Conservation (phyloP, 1,140 invertebrate species). For the Lepidurus couesii region DNA sequence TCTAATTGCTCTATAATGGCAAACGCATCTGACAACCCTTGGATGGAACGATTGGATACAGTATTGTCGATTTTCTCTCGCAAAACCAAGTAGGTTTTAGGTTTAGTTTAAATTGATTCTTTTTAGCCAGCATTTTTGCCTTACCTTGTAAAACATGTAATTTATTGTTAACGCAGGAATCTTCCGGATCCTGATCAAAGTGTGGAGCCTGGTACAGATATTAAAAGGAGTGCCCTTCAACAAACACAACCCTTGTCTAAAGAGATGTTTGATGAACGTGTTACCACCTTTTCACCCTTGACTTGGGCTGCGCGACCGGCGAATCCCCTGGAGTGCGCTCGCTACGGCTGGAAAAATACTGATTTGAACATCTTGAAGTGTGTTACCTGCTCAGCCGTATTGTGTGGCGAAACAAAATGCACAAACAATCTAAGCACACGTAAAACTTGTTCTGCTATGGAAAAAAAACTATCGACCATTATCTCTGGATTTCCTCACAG, state of each 20-base stretch:
- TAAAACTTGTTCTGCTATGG: background rate
- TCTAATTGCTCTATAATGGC: background rate
- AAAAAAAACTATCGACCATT: background rate
- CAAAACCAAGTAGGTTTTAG: background rate
- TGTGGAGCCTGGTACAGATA: background rate
- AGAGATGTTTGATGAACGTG: conserved; percentile 1
- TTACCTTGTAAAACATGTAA: background rate
- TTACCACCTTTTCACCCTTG: background rate
- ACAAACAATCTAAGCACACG: background rate
- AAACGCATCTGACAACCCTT: background rate
- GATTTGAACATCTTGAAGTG: background rate
- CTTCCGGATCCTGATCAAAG: background rate
- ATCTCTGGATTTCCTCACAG: background rate
- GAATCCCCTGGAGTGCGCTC: conserved; percentile 23
- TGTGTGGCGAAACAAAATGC: conserved; percentile 1
- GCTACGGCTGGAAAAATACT: conserved; percentile 26
- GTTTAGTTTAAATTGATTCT: background rate
- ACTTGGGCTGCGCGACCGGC: conserved; percentile 20
- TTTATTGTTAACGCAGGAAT: background rate
- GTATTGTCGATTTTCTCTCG: background rate
- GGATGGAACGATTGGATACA: conserved; percentile 1
- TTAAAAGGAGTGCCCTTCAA: background rate
- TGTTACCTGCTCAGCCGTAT: background rate
- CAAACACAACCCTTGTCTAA: background rate
- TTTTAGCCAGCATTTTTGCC: background rate